Evolutionary conservation across 2,888 invertebrate genomes (phyloP), one percentile per base, ranked within the genome.

Genomic region (Tanytarsus gracilentus): DNA sequence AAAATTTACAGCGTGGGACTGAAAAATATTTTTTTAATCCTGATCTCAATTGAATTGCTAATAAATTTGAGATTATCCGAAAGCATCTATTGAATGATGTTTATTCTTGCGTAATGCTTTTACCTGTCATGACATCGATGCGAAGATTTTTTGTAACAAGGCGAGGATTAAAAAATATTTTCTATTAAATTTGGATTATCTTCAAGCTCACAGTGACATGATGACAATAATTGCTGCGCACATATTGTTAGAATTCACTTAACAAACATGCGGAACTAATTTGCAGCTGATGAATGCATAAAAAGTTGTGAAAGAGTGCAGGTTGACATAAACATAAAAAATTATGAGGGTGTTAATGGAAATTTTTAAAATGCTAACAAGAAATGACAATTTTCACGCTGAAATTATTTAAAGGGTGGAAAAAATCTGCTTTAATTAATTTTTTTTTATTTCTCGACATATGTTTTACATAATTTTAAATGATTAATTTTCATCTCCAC

Each of bases 121-220:
- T 16, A 30, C 30, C 25, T 33, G 11, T 52, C 18, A 16, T 16
- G 1, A 5, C 4, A 9, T 40, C 40, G 14, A 4, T 18, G 6
- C 40, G 18, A 18, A 40, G 18, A 16, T 40, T 16, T 21, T 40
- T 40, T 16, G 16, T n/a, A 9, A 40, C 21, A 18, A 21, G 40
- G 21, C 21, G 16, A 16, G 40, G 21, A 14, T 16, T 14, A 40
- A n/a, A 40, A 18, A 21, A 40, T 50, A 16, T 30, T 21, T 21
- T 52, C 33, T 52, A 52, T 30, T 52, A 52, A 52, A 8, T 52
- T 52, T 29, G 33, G 52, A 52, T 52, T 52, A 52, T 52, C 52
- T 23, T 51, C 29, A n/a, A 51, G 14, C n/a, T 21, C 29, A 11
- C 16, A 40, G 40, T 40, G 9, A 40, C 14, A 18, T n/a, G n/a